These are phyloP conservation scores for Adelognathus sp. DNA, from an alignment of 2,888 invertebrate species.

Conservation along the genomic window DNA sequence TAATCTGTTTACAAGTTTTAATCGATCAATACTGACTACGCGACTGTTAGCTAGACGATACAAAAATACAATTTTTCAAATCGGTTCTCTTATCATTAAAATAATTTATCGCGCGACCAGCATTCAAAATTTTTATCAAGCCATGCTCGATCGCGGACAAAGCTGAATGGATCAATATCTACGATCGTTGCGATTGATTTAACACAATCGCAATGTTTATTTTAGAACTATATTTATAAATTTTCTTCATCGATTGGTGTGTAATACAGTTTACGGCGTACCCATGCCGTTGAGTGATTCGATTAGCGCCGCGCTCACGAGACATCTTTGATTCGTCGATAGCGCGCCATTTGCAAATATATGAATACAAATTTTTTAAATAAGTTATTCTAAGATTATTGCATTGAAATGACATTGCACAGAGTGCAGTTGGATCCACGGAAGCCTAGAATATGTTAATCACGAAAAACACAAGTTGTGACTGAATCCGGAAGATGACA, in stretches of 20 bases:
- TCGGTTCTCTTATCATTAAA: conserved; percentile 9
- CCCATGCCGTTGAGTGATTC: neutral
- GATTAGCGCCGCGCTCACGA: conserved; percentile 15
- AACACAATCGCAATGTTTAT: neutral
- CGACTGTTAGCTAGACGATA: conserved; percentile 61
- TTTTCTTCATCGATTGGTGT: neutral
- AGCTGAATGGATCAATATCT: conserved; percentile 6
- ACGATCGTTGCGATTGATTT: neutral
- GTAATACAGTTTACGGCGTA: conserved; percentile 2
- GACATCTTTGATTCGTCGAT: conserved; percentile 58
- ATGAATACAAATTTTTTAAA: conserved; percentile 8
- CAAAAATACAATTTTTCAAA: conserved; percentile 66
- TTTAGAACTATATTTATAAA: neutral
- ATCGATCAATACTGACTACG: conserved; percentile 37
- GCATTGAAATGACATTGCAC: conserved; percentile 77
- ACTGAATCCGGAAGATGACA: neutral
- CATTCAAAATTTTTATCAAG: neutral
- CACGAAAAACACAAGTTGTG: neutral
- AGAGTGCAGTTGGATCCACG: conserved; percentile 59
- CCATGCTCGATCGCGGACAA: neutral
- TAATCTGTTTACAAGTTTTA: too few species aligned
- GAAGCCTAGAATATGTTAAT: conserved; percentile 59
- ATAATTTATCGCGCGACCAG: conserved; percentile 13
- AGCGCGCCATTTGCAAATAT: conserved; percentile 36
- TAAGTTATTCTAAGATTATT: conserved; percentile 63